Percentiles rank a stretch among this genome's conserved stretches.
phyloP scores from a whole-genome alignment of 1,140 invertebrate species.

The Linepithema humile region DNA sequence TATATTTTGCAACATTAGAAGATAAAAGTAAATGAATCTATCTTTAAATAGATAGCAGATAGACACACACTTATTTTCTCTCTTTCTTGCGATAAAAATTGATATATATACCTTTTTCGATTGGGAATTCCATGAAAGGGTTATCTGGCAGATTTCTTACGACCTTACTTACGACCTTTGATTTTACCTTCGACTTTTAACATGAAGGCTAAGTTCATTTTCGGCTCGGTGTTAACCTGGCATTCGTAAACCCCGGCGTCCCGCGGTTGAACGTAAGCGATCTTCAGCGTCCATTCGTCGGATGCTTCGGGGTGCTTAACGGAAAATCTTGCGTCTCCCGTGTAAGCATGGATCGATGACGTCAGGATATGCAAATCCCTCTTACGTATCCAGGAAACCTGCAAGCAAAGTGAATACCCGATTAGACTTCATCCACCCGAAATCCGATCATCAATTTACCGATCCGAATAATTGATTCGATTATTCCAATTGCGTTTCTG shows the following conservation, averaged over 20 bases:
- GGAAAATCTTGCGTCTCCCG: slow-evolving; percentile 93
- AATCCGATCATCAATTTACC: slow-evolving; percentile 29
- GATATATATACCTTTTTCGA: neutral
- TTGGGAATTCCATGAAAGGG: slow-evolving; percentile 43
- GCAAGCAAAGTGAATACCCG: slow-evolving; percentile 68
- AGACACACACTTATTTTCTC: no score
- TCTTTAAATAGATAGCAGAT: no score
- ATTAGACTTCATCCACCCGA: slow-evolving; percentile 27
- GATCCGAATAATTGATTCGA: slow-evolving; percentile 36
- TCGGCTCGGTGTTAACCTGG: slow-evolving; percentile 93
- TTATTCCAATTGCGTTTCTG: neutral
- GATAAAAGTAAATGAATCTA: no score
- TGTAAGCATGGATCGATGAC: slow-evolving; percentile 94
- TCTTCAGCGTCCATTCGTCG: slow-evolving; percentile 96
- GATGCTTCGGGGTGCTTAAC: slow-evolving; percentile 92
- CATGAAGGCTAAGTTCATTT: slow-evolving; percentile 92
- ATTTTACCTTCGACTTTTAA: slow-evolving; percentile 91
- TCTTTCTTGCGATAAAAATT: neutral
- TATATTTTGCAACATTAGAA: neutral
- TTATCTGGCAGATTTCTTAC: neutral
- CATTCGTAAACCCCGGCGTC: slow-evolving; percentile 96
- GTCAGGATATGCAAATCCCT: slow-evolving; percentile 95
- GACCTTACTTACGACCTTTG: neutral
- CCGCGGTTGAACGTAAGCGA: slow-evolving; percentile 93
- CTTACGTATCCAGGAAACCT: slow-evolving; percentile 97